Conservation (phyloP, 2,888 invertebrate species). For the Mamestra brassicae region DNA sequence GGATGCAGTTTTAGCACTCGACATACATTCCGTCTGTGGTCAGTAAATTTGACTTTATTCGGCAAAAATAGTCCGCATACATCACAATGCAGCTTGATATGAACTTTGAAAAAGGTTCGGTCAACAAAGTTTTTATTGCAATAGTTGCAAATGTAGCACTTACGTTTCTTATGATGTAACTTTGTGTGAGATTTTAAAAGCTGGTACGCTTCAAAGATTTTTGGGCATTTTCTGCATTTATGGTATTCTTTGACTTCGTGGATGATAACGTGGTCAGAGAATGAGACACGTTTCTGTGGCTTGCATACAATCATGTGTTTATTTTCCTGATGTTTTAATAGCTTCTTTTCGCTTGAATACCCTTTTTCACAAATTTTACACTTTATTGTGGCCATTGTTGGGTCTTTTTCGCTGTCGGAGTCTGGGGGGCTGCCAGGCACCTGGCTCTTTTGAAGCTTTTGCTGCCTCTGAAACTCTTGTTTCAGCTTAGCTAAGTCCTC, state of each 20-base stretch:
- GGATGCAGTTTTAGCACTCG: constrained; percentile 74
- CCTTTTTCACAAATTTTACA: constrained; percentile 84
- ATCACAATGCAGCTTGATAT: constrained; percentile 85
- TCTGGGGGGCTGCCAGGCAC: constrained; percentile 46
- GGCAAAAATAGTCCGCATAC: constrained; percentile 75
- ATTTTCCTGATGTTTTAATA: constrained; percentile 80
- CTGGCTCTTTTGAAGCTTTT: constrained; percentile 14
- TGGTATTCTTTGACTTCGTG: constrained; percentile 84
- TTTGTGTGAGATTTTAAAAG: constrained; percentile 79
- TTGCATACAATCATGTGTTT: constrained; percentile 83
- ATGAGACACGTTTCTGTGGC: constrained; percentile 82
- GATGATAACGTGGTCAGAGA: constrained; percentile 83
- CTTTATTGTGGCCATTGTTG: constrained; percentile 69
- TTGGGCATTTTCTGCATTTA: constrained; percentile 83
- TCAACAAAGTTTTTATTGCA: constrained; percentile 83
- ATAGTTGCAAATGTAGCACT: constrained; percentile 86
- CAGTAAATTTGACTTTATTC: constrained; percentile 71
- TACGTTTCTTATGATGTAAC: constrained; percentile 81
- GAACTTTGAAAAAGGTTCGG: constrained; percentile 84
- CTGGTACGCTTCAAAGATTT: constrained; percentile 80
- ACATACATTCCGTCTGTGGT: constrained; percentile 79
- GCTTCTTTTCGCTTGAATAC: constrained; percentile 78
- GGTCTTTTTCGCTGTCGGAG: constrained; percentile 68
- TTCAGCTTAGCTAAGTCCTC: constrained; percentile 75
- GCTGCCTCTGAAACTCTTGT: constrained; percentile 36